Evolutionary conservation across 2,113 vertebrate genomes (phyloP).

Genomic region (Hucho hucho): DNA sequence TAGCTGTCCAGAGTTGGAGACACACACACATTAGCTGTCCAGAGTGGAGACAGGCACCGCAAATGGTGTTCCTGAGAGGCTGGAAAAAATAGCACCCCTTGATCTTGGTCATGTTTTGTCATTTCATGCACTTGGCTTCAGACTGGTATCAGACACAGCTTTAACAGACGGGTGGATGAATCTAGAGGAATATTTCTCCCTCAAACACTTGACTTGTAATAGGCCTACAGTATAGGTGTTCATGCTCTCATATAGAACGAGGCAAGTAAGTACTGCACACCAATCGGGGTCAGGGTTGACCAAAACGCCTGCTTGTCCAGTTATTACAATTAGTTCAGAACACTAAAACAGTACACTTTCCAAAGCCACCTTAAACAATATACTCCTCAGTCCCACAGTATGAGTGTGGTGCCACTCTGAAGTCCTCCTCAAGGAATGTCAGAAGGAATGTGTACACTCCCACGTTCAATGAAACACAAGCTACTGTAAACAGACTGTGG

Average conservation of each 20-base stretch:
- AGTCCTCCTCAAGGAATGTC: slow-evolving; percentile 15
- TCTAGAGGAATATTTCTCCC: too few species aligned
- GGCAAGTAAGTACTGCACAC: too few species aligned
- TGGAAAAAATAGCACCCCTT: slow-evolving; percentile 1
- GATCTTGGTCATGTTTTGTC: slow-evolving; percentile 20
- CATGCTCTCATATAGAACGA: too few species aligned
- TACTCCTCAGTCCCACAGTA: background rate
- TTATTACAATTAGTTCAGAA: too few species aligned
- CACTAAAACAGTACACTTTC: too few species aligned
- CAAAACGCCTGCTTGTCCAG: too few species aligned
- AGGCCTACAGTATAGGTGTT: too few species aligned
- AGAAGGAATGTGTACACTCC: background rate
- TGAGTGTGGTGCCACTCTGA: background rate
- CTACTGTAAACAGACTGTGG: slow-evolving; percentile 27
- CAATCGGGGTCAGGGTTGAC: too few species aligned
- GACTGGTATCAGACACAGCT: background rate
- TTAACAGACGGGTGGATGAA: too few species aligned
- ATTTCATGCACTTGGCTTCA: slow-evolving; percentile 31
- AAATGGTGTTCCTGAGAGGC: slow-evolving; percentile 54
- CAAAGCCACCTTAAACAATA: background rate
- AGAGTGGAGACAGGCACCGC: background rate
- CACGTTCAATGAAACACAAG: slow-evolving; percentile 15
- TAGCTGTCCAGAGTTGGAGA: too few species aligned
- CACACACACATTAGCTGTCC: background rate
- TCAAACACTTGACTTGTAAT: too few species aligned